Evolutionary conservation across 1,140 invertebrate genomes (phyloP), one percentile per base, ranked within the genome.

Genomic region (Rhopalosiphum maidis): DNA sequence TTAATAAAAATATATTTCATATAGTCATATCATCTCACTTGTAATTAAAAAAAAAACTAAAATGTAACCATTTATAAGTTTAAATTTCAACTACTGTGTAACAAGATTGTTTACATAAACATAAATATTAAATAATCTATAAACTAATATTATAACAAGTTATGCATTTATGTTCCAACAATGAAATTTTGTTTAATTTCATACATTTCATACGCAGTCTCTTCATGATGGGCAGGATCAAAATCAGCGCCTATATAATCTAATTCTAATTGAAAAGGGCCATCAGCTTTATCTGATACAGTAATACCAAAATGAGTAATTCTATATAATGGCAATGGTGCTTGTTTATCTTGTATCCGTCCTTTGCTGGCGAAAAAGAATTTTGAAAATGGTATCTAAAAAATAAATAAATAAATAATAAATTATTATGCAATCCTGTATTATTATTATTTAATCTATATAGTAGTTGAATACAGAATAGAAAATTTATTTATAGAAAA

Each of bases 311-410:
- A 96, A 95, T 96, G 96, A 1, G 96, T 96, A 6, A 99, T 95
- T 94, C 94, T 95, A 91, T 96, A 94, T 35, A 96, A 94, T 0
- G 95, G 95, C 41, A 99, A 95, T 23, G 96, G 94, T 30, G 93
- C 94, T 95, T 99, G 99, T 43, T 95, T 96, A 95, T 99, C 98
- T 95, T 99, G 98, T 83, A 99, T 95, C n/a, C 97, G 95, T 9
- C 98, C 99, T 96, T 98, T 98, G 30, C 96, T 97, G 15, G 96
- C 95, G 30, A 98, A 95, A 93, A 98, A 96, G 95, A 99, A 99
- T 95, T 99, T 99, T 11, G 98, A 98, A 96, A 99, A 99, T 37
- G 99, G 99, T 94, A 99, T 98, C 97, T 98, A 95, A 94, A 96
- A n/a, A 77, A 41, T 41, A 41, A n/a, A 68, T 41, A 41, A n/a